A percentile compares a stretch with the other conserved stretches of the same genome.
phyloP scores from a whole-genome alignment of 2,888 invertebrate genomes.

The Bimastos eiseni region DNA sequence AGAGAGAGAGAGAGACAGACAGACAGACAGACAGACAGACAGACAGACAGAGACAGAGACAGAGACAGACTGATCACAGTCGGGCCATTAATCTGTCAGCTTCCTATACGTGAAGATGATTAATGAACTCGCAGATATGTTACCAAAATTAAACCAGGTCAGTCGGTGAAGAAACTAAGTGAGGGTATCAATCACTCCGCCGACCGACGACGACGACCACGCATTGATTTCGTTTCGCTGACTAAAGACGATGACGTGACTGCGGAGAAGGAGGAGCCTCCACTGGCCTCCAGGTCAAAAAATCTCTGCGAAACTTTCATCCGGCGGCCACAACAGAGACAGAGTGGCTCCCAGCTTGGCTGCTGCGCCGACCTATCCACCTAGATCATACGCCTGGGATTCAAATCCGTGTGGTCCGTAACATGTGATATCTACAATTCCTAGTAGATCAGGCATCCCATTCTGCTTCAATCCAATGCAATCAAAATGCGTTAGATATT shows the following conservation, averaged over 20 bases:
- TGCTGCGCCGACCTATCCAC: too few relatives aligned
- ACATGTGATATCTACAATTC: not conserved
- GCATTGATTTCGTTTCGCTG: not conserved
- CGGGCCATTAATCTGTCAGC: not conserved
- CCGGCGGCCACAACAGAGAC: not conserved
- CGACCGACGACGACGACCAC: not conserved
- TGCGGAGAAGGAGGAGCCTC: too few relatives aligned
- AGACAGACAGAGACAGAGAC: not conserved
- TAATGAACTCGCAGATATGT: constrained; percentile 6
- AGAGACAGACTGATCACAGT: constrained; percentile 1
- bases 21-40: not conserved
- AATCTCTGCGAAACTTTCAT: not conserved
- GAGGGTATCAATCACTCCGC: not conserved
- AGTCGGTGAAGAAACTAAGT: not conserved
- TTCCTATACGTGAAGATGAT: not conserved
- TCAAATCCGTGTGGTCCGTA: not conserved
- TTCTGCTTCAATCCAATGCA: not conserved
- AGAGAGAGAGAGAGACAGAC: not conserved
- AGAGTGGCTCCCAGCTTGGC: not conserved
- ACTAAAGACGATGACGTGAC: not conserved
- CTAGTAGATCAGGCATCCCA: not conserved
- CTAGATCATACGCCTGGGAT: too few relatives aligned
- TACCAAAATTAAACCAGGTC: constrained; percentile 1
- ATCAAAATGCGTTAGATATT: not conserved
- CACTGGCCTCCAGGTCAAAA: not conserved